Percentiles rank a stretch among this genome's conserved stretches.
phyloP scores from a whole-genome alignment of 30 jellyfish, hydroid and myxozoan genomes.

The Morbakka virulenta region DNA sequence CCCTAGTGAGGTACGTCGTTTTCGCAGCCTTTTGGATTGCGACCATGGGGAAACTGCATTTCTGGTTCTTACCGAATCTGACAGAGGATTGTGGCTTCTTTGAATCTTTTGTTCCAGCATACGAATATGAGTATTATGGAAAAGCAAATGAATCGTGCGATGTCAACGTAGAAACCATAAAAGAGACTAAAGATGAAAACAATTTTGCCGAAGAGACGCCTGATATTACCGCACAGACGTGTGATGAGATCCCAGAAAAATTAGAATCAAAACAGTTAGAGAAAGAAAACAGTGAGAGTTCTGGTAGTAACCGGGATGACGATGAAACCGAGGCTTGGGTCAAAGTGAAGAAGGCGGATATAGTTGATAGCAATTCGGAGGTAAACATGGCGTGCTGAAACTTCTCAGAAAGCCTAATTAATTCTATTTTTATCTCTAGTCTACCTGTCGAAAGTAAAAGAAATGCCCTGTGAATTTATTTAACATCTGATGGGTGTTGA shows the following conservation, averaged over 20 bases:
- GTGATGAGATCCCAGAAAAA: neutral
- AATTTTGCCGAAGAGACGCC: neutral
- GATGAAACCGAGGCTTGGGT: slow-evolving; percentile 85
- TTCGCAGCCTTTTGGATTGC: slow-evolving; percentile 63
- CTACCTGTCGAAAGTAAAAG: too few species aligned
- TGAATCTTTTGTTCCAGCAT: slow-evolving; percentile 91
- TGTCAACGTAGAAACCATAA: neutral
- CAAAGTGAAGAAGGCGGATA: slow-evolving; percentile 67
- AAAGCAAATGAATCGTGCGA: slow-evolving; percentile 2
- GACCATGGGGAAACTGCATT: slow-evolving; percentile 76
- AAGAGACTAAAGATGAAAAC: slow-evolving; percentile 5
- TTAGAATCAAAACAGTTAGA: neutral
- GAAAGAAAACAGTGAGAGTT: neutral
- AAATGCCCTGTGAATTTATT: too few species aligned
- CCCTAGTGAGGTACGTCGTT: slow-evolving; percentile 86
- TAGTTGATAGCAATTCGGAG: neutral
- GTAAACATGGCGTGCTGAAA: slow-evolving; percentile 12
- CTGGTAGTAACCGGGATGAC: slow-evolving; percentile 72
- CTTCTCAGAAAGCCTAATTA: too few species aligned
- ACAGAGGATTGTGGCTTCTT: slow-evolving; percentile 94
- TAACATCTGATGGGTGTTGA: too few species aligned
- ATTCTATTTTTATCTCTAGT: too few species aligned
- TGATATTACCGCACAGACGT: too few species aligned
- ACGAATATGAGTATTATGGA: slow-evolving; percentile 43
- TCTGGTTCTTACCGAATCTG: slow-evolving; percentile 93